These are phyloP conservation scores for Arion vulgaris DNA, from an alignment of 1,140 invertebrate species.

Conservation along the genomic window DNA sequence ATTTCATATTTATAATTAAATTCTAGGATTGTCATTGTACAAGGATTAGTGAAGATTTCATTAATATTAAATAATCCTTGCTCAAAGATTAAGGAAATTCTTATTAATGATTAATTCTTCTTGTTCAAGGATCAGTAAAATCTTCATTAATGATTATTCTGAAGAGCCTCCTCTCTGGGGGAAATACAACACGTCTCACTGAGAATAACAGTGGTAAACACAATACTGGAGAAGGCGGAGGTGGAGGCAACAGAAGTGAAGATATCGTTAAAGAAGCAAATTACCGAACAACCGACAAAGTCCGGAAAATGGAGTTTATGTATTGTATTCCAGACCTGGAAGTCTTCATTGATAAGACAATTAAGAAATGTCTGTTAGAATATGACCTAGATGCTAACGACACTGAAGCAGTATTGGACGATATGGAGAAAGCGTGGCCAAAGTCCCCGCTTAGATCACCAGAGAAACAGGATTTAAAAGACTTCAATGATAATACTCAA, in stretches of 20 bases:
- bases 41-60: no score
- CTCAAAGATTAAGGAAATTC: no score
- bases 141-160: background rate
- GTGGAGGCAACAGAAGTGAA: background rate
- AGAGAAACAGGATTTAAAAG: slow-evolving; percentile 12
- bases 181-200: background rate
- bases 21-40: no score
- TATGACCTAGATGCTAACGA: slow-evolving; percentile 30
- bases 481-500: slow-evolving; percentile 30
- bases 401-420: slow-evolving; percentile 26
- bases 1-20: no score
- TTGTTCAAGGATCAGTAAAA: background rate
- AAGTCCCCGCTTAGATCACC: background rate
- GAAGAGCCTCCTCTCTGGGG: background rate
- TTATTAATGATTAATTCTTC: no score
- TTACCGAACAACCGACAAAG: background rate
- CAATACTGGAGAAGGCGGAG: no score
- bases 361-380: slow-evolving; percentile 33
- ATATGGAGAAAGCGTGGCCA: slow-evolving; percentile 34
- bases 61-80: no score
- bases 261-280: background rate
- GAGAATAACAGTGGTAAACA: background rate
- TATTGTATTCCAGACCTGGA: slow-evolving; percentile 32
- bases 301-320: slow-evolving; percentile 22
- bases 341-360: slow-evolving; percentile 29